Conservation (phyloP, 2,797 vertebrate genomes). For the Leptatherina wallacei region DNA sequence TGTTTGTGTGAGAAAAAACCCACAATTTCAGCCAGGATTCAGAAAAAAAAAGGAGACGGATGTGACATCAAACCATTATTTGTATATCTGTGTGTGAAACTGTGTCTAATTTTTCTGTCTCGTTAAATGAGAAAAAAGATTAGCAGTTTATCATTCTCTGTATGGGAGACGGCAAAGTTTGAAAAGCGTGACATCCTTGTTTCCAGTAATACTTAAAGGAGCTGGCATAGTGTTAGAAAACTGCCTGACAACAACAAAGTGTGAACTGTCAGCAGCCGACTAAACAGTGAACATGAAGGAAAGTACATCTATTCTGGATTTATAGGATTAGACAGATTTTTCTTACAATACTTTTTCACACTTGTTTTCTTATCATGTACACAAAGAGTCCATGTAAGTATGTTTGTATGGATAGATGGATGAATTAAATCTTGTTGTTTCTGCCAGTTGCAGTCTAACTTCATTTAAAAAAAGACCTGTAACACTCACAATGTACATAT, state of each 20-base stretch:
- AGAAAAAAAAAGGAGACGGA: background rate
- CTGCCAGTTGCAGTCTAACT: too few species aligned
- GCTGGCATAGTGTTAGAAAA: slow-evolving; percentile 34
- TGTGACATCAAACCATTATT: background rate
- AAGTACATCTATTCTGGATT: background rate
- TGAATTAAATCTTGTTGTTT: too few species aligned
- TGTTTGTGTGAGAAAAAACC: slow-evolving; percentile 8
- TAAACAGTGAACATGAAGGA: background rate
- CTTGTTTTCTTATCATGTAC: too few species aligned
- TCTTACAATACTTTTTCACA: background rate
- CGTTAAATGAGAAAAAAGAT: background rate
- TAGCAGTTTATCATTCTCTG: slow-evolving; percentile 12
- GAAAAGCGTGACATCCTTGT: slow-evolving; percentile 17
- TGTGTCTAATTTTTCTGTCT: background rate
- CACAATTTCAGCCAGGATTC: background rate
- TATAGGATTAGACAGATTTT: background rate
- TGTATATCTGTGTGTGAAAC: background rate
- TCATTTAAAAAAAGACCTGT: too few species aligned
- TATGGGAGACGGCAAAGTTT: background rate
- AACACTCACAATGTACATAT: too few species aligned
- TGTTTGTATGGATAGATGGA: too few species aligned
- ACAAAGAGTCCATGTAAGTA: background rate
- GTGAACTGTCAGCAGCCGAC: slow-evolving; percentile 20
- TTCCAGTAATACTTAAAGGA: slow-evolving; percentile 19
- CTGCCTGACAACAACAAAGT: slow-evolving; percentile 50